phyloP scores from a whole-genome alignment of 2,113 vertebrate genomes.

The Hemibagrus wyckioides region DNA sequence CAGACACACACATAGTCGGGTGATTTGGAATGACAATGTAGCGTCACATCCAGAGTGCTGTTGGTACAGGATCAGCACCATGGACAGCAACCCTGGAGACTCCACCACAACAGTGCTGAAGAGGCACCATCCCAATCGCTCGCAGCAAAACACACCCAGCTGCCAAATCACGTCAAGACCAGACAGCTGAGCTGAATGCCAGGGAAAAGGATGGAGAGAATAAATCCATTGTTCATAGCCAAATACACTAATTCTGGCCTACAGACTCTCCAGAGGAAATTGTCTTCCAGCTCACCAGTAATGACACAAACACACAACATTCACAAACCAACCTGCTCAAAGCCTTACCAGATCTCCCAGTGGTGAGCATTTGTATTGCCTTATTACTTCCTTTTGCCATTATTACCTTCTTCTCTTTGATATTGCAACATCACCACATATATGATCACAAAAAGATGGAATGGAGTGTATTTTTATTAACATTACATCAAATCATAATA shows the following conservation, averaged over 20 bases:
- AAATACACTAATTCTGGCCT: not conserved
- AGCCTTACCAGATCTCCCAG: not conserved
- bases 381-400: not conserved
- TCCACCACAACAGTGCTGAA: not conserved
- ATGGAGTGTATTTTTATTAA: not conserved
- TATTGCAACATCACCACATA: not conserved
- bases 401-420: not conserved
- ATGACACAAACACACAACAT: not conserved
- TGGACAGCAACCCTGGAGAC: conserved; percentile 1
- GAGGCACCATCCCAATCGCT: not conserved
- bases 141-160: not conserved
- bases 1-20: not conserved
- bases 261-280: not conserved
- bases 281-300: not conserved
- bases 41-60: no score
- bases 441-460: not conserved
- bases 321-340: not conserved
- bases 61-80: conserved; percentile 6
- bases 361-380: no score
- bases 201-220: not conserved
- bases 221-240: not conserved
- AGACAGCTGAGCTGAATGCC: not conserved
- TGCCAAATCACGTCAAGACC: conserved; percentile 7
- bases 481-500: not conserved
- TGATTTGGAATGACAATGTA: not conserved